Conservation (phyloP, 2,888 invertebrate species). For the Chironomus tentans region DNA sequence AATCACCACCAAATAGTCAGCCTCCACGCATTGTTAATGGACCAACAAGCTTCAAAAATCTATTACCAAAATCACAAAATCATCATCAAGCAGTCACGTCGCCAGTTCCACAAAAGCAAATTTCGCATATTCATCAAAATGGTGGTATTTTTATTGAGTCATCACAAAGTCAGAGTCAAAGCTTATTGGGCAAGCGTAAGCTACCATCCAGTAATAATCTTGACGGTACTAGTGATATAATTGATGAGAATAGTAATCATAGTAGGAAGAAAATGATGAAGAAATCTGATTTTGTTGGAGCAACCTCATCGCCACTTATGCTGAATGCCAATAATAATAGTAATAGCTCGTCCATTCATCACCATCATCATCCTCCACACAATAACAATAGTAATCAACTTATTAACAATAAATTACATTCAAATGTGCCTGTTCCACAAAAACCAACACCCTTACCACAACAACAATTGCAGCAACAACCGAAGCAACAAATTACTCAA, state of each 20-base stretch:
- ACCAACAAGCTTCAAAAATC: conserved; percentile 16
- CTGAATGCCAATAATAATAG: conserved; percentile 1
- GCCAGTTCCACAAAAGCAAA: background rate
- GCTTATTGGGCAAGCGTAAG: conserved; percentile 10
- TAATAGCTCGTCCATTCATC: background rate
- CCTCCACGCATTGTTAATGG: background rate
- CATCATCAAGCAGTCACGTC: background rate
- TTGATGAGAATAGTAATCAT: conserved; percentile 20
- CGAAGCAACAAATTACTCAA: background rate
- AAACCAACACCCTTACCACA: too few species aligned
- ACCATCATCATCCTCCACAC: background rate
- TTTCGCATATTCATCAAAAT: background rate
- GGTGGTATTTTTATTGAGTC: background rate
- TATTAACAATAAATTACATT: too few species aligned
- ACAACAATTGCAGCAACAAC: too few species aligned
- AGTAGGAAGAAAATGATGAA: conserved; percentile 18
- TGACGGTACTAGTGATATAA: background rate
- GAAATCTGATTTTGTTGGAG: background rate
- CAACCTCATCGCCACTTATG: conserved; percentile 6
- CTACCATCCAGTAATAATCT: background rate
- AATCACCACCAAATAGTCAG: conserved; percentile 12
- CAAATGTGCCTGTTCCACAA: background rate
- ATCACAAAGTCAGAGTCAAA: background rate
- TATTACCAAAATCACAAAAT: conserved; percentile 16
- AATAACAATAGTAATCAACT: background rate